Percentiles rank a stretch among this genome's conserved stretches.
Evolutionary conservation across 1,140 invertebrate genomes (phyloP).

Genomic region (Atta colombica): DNA sequence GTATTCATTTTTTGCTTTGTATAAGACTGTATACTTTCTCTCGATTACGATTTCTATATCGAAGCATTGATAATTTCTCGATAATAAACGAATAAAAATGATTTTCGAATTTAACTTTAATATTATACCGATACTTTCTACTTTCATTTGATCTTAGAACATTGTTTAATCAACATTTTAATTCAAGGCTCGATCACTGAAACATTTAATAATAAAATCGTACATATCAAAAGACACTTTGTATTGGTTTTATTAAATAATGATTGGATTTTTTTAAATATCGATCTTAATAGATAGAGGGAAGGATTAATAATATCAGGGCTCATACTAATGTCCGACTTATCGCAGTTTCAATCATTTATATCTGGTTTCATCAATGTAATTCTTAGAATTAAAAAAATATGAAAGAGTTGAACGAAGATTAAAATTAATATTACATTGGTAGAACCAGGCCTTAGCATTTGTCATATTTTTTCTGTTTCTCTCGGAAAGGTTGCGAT

Average conservation of each 20-base stretch:
- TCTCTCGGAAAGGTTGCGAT: slow-evolving; percentile 61
- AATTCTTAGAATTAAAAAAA: too few relatives aligned
- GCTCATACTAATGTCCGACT: neutral
- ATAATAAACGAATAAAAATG: neutral
- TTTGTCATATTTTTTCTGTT: neutral
- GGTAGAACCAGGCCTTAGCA: too few relatives aligned
- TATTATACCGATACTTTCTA: neutral
- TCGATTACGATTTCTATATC: neutral
- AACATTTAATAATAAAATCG: slow-evolving; percentile 14
- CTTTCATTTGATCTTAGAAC: neutral
- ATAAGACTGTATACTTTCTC: neutral
- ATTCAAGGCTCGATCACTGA: neutral
- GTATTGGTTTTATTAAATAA: neutral
- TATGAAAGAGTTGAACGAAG: too few relatives aligned
- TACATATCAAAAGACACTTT: neutral
- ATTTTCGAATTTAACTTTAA: neutral
- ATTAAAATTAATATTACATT: too few relatives aligned
- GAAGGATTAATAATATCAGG: neutral
- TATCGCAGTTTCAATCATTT: neutral
- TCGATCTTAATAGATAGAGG: neutral
- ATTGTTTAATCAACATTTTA: neutral
- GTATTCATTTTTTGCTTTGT: neutral
- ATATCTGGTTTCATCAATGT: too few relatives aligned
- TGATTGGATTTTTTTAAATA: neutral
- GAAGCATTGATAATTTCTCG: neutral